phyloP scores from a whole-genome alignment of 2,888 invertebrate species.

The Drosophila multiciliata region DNA sequence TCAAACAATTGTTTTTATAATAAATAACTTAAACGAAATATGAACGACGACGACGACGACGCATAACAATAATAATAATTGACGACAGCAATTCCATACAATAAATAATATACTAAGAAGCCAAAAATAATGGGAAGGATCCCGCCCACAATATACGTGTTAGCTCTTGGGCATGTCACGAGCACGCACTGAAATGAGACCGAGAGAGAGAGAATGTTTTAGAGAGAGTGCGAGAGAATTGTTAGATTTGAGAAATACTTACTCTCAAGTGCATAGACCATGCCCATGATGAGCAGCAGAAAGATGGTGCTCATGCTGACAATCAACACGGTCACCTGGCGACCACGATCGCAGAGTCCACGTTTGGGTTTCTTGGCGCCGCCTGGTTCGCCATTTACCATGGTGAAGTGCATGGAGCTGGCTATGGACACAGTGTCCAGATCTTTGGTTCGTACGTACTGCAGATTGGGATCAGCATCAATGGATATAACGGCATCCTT shows the following conservation, averaged over 20 bases:
- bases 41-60: constrained; percentile 53
- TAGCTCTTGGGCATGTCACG: constrained; percentile 85
- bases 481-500: constrained; percentile 81
- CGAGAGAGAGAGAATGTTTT: constrained; percentile 1
- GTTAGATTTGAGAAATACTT: constrained; percentile 85
- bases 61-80: constrained; percentile 69
- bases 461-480: constrained; percentile 82
- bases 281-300: constrained; percentile 91
- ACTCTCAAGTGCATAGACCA: constrained; percentile 94
- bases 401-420: constrained; percentile 94
- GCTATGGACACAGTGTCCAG: constrained; percentile 91
- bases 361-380: constrained; percentile 87
- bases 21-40: constrained; percentile 70
- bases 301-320: constrained; percentile 93
- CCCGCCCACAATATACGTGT: constrained; percentile 40
- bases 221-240: background rate
- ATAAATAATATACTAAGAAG: constrained; percentile 74
- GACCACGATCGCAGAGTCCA: constrained; percentile 90
- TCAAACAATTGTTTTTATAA: constrained; percentile 45
- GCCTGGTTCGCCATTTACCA: constrained; percentile 91
- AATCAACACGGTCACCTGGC: constrained; percentile 93
- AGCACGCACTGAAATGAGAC: constrained; percentile 86
- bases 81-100: constrained; percentile 46
- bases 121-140: constrained; percentile 26
- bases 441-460: constrained; percentile 85